Conservation (phyloP, 2,113 vertebrate species). For the Myotis davidii region DNA sequence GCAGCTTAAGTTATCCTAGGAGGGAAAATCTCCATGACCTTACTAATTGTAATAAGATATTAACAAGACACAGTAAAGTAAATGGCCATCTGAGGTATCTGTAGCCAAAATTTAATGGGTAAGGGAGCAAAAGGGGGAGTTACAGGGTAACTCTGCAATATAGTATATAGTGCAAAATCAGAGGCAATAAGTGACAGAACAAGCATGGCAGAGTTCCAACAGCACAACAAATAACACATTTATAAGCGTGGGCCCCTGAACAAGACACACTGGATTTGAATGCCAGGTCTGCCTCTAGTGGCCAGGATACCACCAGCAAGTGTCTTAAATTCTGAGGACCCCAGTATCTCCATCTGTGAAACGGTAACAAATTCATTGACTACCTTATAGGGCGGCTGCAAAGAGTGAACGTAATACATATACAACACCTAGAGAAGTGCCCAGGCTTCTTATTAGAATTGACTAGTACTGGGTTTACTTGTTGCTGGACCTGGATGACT, state of each 20-base stretch:
- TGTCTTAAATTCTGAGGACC: not conserved
- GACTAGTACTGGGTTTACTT: not conserved
- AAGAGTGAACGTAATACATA: not conserved
- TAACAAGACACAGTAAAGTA: not conserved
- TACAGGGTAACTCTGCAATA: accelerated
- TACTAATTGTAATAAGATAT: not conserved
- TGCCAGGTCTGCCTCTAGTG: not conserved
- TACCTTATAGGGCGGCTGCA: not conserved
- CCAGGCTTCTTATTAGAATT: not conserved
- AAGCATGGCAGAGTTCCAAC: too few relatives aligned
- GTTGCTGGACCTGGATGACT: not conserved
- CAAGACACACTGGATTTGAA: not conserved
- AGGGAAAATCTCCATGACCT: not conserved
- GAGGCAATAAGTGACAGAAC: too few relatives aligned
- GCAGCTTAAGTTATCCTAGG: not conserved
- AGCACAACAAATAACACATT: not conserved
- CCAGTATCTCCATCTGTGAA: not conserved
- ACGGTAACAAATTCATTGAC: not conserved
- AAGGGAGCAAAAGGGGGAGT: not conserved
- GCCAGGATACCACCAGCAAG: accelerated
- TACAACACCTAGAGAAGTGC: not conserved
- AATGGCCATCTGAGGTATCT: not conserved
- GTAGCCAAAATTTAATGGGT: not conserved
- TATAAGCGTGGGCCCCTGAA: not conserved
- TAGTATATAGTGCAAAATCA: too few relatives aligned